Evolutionary conservation across 2,888 invertebrate species (phyloP).

Genomic region (Omphaloscelis lunosa): DNA sequence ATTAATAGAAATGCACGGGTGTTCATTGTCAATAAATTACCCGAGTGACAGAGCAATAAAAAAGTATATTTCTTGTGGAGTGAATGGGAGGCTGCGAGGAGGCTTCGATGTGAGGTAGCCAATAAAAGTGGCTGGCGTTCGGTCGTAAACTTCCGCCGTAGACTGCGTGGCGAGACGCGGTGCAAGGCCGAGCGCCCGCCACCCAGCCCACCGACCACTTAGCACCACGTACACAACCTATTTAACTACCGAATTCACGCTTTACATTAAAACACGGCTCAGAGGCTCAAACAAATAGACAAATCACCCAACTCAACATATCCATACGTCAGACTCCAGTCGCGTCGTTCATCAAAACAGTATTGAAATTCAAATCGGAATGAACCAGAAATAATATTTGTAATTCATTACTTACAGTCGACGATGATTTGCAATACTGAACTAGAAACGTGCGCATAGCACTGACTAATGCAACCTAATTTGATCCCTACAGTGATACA

Average conservation of each 20-base stretch:
- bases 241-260: slow-evolving; percentile 43
- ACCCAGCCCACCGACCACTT: slow-evolving; percentile 67
- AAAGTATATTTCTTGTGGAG: slow-evolving; percentile 89
- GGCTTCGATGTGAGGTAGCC: slow-evolving; percentile 89
- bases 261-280: slow-evolving; percentile 54
- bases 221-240: slow-evolving; percentile 53
- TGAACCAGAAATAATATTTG: slow-evolving; percentile 74
- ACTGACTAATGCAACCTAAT: slow-evolving; percentile 69
- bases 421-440: slow-evolving; percentile 62
- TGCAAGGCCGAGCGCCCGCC: slow-evolving; percentile 74
- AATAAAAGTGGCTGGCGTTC: slow-evolving; percentile 89
- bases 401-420: slow-evolving; percentile 69
- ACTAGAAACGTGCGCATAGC: slow-evolving; percentile 58
- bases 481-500: slow-evolving; percentile 79
- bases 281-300: slow-evolving; percentile 33
- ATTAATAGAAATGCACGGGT: slow-evolving; percentile 91
- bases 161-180: slow-evolving; percentile 89
- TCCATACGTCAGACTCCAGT: slow-evolving; percentile 29
- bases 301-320: slow-evolving; percentile 38
- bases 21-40: slow-evolving; percentile 91
- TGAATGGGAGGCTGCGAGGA: slow-evolving; percentile 89
- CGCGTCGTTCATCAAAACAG: slow-evolving; percentile 50
- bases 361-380: slow-evolving; percentile 73
- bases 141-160: slow-evolving; percentile 88
- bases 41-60: slow-evolving; percentile 90